Evolutionary conservation across 1,140 invertebrate species (phyloP).

Genomic region (Heliothis subflexa): DNA sequence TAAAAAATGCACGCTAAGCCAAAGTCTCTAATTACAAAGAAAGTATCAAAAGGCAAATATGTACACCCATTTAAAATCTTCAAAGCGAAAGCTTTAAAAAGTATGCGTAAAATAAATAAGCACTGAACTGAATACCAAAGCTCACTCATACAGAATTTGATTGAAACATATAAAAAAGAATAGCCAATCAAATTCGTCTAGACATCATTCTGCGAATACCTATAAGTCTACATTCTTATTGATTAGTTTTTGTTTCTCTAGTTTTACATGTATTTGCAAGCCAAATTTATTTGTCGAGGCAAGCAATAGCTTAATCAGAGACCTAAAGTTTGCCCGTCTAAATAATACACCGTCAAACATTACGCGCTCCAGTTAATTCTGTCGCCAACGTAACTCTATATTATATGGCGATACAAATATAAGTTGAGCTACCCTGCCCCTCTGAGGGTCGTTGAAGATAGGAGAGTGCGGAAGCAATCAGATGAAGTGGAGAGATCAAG

Average conservation of each 20-base stretch:
- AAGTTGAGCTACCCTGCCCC: conserved; percentile 45
- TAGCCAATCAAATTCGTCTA: conserved; percentile 38
- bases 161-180: conserved; percentile 33
- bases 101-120: conserved; percentile 7
- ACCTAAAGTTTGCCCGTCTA: conserved; percentile 60
- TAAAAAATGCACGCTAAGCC: not conserved
- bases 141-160: conserved; percentile 26
- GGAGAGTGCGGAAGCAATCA: conserved; percentile 29
- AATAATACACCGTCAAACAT: conserved; percentile 64
- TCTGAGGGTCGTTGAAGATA: not conserved
- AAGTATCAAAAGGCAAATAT: conserved; percentile 12
- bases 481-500: conserved; percentile 51
- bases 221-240: conserved; percentile 41
- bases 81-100: conserved; percentile 9
- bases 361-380: conserved; percentile 62
- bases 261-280: conserved; percentile 37
- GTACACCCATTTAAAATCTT: not conserved
- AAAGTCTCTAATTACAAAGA: not conserved
- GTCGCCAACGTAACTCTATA: conserved; percentile 54
- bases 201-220: conserved; percentile 17
- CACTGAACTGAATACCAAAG: conserved; percentile 16
- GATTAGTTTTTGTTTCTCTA: conserved; percentile 52
- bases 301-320: conserved; percentile 61
- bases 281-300: conserved; percentile 43
- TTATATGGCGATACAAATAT: conserved; percentile 50